Evolutionary conservation across 1,140 invertebrate genomes (phyloP).

Genomic region (Orius insidiosus): DNA sequence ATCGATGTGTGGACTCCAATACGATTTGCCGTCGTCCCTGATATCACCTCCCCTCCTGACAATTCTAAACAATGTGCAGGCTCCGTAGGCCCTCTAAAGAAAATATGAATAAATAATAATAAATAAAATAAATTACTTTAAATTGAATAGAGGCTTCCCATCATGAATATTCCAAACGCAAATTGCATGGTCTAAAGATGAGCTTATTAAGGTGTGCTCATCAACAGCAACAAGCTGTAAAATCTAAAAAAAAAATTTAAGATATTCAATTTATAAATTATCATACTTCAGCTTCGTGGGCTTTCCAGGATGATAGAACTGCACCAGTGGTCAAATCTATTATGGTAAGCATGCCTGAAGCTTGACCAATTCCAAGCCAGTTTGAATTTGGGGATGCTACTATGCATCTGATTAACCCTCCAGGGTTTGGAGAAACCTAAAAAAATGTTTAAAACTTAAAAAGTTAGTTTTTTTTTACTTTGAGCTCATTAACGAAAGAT

Average conservation of each 20-base stretch:
- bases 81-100: constrained; percentile 58
- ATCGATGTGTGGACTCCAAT: constrained; percentile 74
- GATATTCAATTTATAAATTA: constrained; percentile 3
- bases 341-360: constrained; percentile 68
- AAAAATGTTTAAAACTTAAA: background rate
- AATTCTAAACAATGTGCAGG: constrained; percentile 72
- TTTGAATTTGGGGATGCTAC: constrained; percentile 53
- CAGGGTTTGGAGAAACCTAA: constrained; percentile 41
- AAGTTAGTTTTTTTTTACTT: constrained; percentile 32
- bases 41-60: constrained; percentile 56
- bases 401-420: constrained; percentile 60
- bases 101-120: background rate
- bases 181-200: constrained; percentile 77
- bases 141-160: constrained; percentile 62
- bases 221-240: constrained; percentile 55
- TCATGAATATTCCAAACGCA: constrained; percentile 73
- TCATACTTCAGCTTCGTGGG: constrained; percentile 72
- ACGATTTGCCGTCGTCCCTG: constrained; percentile 71
- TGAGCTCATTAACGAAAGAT: constrained; percentile 63
- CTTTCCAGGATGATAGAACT: constrained; percentile 68
- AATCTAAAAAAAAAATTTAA: constrained; percentile 28
- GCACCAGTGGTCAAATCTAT: constrained; percentile 72
- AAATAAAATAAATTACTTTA: constrained; percentile 52
- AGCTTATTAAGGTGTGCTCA: constrained; percentile 66
- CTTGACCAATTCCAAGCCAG: constrained; percentile 72